Base-by-base conservation (phyloP, 2,888 invertebrate genomes). In the Quadroppia sp. region DNA sequence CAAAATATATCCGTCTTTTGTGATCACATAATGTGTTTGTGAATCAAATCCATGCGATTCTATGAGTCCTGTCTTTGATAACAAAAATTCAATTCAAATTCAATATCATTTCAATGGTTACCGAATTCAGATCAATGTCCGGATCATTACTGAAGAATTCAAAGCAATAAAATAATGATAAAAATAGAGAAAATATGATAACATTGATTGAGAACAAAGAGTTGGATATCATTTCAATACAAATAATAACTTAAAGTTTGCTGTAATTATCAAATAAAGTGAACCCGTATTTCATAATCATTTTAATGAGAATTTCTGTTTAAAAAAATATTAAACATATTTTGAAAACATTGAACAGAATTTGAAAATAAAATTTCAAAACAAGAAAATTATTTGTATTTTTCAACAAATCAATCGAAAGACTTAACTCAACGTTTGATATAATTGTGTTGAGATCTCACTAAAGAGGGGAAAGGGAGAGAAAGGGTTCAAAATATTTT, bases 31-130 rank as follows among this genome's bases (percentile, higher is more conserved):
- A 70, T 73, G 73, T 7, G 42, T 70, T 73, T 73, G 23, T 17
- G 73, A 50, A 1, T 9, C 15, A 25, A 73, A 73, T n/a, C 73
- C 73, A 4, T 56, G 67, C 28, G 73, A 73, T 15, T 53, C 70
- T 25, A 73, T 73, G 36, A 73, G 17, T 69, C 42, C 11, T 15
- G 69, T 17, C 69, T 69, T 7, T 40, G 7, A 32, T 32, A 20
- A 23, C 1, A 17, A 36, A 36, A 15, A 11, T 30, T 36, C 9
- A 69, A 17, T 25, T 2, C 7, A 25, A 69, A 42, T 45, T 20
- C 23, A 42, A 13, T 64, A 1, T 3, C 9, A 40, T 32, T 40
- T 64, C 2, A 69, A 13, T 40, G 9, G 1, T 69, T 69, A 69
- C 69, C 45, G 69, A 40, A 69, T 69, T 69, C n/a, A 25, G n/a